phyloP scores from a whole-genome alignment of 1,140 invertebrate species.

The Propsilocerus akamusi region DNA sequence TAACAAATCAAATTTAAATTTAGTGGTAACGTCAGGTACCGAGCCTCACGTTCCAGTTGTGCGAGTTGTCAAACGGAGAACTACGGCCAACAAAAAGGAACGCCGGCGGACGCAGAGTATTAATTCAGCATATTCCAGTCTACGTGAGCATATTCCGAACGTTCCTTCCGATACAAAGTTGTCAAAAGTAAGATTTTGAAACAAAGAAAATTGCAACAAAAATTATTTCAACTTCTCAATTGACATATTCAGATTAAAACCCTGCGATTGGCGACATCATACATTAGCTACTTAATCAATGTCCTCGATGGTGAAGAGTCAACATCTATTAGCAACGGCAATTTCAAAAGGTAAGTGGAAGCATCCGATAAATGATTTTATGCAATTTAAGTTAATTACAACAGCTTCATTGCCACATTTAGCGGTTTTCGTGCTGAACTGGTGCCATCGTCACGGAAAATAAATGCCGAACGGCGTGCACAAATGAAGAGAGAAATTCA shows the following conservation, averaged over 20 bases:
- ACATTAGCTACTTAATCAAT: conserved; percentile 71
- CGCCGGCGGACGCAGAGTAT: conserved; percentile 79
- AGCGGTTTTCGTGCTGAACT: conserved; percentile 8
- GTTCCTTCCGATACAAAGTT: conserved; percentile 89
- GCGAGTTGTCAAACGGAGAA: conserved; percentile 46
- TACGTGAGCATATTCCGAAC: conserved; percentile 87
- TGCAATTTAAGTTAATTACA: background rate
- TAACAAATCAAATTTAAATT: background rate
- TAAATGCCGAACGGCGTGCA: conserved; percentile 6
- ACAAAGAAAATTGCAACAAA: background rate
- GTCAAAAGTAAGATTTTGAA: conserved; percentile 41
- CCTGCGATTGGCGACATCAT: conserved; percentile 66
- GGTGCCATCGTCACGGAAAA: conserved; percentile 6
- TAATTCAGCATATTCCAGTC: conserved; percentile 82
- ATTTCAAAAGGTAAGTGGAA: background rate
- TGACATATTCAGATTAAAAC: conserved; percentile 57
- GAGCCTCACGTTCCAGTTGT: conserved; percentile 26
- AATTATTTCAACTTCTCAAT: conserved; percentile 9
- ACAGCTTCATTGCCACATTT: conserved; percentile 1
- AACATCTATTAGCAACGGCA: background rate
- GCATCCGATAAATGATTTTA: no score
- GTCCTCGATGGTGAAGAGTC: conserved; percentile 43
- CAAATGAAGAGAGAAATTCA: conserved; percentile 1
- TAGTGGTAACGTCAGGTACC: conserved; percentile 6
- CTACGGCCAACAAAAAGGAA: conserved; percentile 87